Base-by-base conservation (phyloP, 2,797 vertebrate species). In the Ceyx erithaca region DNA sequence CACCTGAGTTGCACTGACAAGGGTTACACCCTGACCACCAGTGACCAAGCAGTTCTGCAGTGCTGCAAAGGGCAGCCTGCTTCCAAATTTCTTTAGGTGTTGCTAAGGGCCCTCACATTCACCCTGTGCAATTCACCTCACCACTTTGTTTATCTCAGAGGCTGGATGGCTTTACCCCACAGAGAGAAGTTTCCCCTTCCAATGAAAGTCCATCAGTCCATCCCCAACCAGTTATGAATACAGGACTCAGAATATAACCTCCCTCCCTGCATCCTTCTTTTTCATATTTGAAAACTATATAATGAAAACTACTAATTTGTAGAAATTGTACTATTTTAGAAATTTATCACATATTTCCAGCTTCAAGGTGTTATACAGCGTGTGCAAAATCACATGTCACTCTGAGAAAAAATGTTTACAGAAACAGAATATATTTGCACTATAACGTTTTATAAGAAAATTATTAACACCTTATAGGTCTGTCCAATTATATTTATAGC, bases 11-110 rank as follows among this genome's bases (percentile, higher is more conserved):
- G 14, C 37, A 21, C 26, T n/a, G 41, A 49, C n/a, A 58, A 14
- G 26, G 22, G 58, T 28, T 70, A 68, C 25, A 78, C 26, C 6
- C 5, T 2, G 30, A 52, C 23, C 10, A 49, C 20, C 33, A 54
- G 9, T 4, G 14, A 26, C 10, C 33, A 83, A 4, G 3, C 25
- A 58, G 7, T 37, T 70, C 66, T 80, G 41, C 37, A 58, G 17
- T 76, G 33, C 17, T 59, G 9, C 70, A 41, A 55, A 26, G 8
- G 23, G 4, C 0, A 0, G n/a, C 40, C n/a, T 54, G 43, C n/a
- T 81, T 41, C 57, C 64, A 77, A 66, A 72, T 55, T 45, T 37
- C 25, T 61, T 57, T 37, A 49, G 22, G 33, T 84, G 25, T 58
- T 86, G 8, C 13, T 62, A 51, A 86, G 6, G 17, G 5, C 58